Base-by-base conservation (phyloP, 1,140 invertebrate species). In the Drosophila sp. region DNA sequence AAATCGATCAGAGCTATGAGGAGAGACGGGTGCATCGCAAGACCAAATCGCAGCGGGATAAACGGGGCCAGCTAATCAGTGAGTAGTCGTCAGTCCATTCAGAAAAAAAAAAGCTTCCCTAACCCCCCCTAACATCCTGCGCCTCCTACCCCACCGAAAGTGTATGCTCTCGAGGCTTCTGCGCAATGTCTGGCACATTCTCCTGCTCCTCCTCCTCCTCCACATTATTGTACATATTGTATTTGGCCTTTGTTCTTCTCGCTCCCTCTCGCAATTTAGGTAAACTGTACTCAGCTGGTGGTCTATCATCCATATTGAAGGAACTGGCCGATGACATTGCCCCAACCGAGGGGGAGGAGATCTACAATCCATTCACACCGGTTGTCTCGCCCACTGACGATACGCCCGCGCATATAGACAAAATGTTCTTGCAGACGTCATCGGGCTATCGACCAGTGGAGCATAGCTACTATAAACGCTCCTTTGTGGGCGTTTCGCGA, bases 371-470 rank as follows among this genome's bases (percentile, higher is more conserved):
- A 72, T 92, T 92, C 76, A 92, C 91, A 69, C 91, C 91, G 64
- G 91, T 92, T 57, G 90, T 92, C 67, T 92, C 91, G 60, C 91
- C 91, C 75, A 92, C 90, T 17, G 91, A 92, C 62, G 91, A 91
- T 80, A 82, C 86, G 76, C 86, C 89, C 74, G 81, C 91, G 66
- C 89, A 90, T 68, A 91, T 92, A 72, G 91, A 92, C 64, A 92
- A 92, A 84, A 92, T 92, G 90, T 92, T 92, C 72, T 79, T 92
- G 70, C 91, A 92, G 84, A 92, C 91, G 76, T 90, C 91, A 79
- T 91, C 91, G 57, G 91, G 91, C 57, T 92, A 92, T 91, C 86
- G 91, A 79, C 86, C 91, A 62, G 91, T 92, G 62, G 91, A 92
- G 71, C 90, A 92, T 54, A 91, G 89, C 78, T 92, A 91, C 76